Conservation (phyloP, 2,113 vertebrate genomes). For the Poeciliopsis occidentalis region DNA sequence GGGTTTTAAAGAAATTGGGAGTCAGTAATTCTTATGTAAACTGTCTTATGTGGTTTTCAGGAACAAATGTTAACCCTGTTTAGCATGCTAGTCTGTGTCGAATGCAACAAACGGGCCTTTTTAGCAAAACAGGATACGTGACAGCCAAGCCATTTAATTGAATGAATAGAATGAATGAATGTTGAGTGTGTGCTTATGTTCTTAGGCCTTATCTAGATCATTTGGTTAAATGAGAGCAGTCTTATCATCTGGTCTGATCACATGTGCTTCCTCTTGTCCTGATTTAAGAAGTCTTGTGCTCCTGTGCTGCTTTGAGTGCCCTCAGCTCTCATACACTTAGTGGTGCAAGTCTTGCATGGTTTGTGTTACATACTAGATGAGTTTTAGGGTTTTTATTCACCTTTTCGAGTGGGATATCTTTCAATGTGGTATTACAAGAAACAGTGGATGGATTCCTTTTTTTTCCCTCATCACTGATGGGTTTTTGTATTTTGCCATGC, state of each 20-base stretch:
- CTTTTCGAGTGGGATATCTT: not conserved
- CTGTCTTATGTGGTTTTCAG: not conserved
- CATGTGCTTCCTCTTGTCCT: constrained; percentile 53
- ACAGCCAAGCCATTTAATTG: constrained; percentile 19
- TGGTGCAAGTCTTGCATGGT: not conserved
- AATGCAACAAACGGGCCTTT: constrained; percentile 47
- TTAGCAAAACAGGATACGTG: constrained; percentile 49
- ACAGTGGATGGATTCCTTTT: no score
- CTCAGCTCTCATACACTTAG: constrained; percentile 11
- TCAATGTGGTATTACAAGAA: not conserved
- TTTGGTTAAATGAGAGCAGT: constrained; percentile 45
- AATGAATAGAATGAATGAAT: constrained; percentile 53
- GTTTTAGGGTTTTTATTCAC: not conserved
- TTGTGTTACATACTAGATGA: not conserved
- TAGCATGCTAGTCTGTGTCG: constrained; percentile 37
- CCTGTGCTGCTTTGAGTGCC: constrained; percentile 37
- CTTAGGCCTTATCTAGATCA: constrained; percentile 51
- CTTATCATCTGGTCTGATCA: constrained; percentile 61
- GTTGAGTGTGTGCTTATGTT: constrained; percentile 34
- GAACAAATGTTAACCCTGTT: constrained; percentile 27
- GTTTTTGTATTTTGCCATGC: constrained; percentile 10
- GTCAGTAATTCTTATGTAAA: constrained; percentile 9
- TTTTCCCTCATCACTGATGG: not conserved
- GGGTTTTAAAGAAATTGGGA: not conserved
- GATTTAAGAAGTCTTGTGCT: constrained; percentile 58